Evolutionary conservation across 2,797 vertebrate species (phyloP), one percentile per base, ranked within the genome.

Genomic region (Rhincodon typus): DNA sequence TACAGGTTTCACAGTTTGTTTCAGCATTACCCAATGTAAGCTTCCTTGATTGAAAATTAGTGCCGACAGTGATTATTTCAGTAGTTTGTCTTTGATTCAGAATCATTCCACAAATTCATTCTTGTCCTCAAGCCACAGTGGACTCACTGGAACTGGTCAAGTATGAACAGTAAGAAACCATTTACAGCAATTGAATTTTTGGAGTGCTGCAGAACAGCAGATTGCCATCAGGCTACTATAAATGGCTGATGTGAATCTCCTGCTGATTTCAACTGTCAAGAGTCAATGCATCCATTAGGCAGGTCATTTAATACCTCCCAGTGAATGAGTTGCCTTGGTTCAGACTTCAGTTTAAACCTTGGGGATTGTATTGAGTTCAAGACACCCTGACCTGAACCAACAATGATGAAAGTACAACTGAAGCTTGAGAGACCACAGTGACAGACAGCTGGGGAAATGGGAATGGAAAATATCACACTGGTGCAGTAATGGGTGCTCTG

Each of bases 391-490:
- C 94, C 94, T 74, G 70, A 74, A 95, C 94, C 17, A 53, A 53
- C 70, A 53, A 53, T 95, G 94, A 95, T 95, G 94, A 95, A 95
- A 95, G 46, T 95, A 77, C 70, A 95, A n/a, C 69, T 30, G 94
- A 15, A 50, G 70, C 69, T 74, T 53, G 70, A 77, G 94, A 95
- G 70, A 77, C 69, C 69, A 95, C 70, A 95, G 46, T 95, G 94
- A 95, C 94, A 95, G 94, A 53, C 94, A 95, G 70, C 53, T 77
- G 42, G 94, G 93, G 94, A 95, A 95, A 95, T 95, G 94, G 94
- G 74, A 95, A 95, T 95, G 94, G 94, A 95, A 95, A 95, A 77
- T 95, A 74, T 74, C 94, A 77, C 94, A 95, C 94, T 95, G 94
- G 69, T 57, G 70, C 30, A 34, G 94, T 77, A 95, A 77, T 53